phyloP scores from a whole-genome alignment of 2,888 invertebrate genomes.

The Pseudanteris insignis region DNA sequence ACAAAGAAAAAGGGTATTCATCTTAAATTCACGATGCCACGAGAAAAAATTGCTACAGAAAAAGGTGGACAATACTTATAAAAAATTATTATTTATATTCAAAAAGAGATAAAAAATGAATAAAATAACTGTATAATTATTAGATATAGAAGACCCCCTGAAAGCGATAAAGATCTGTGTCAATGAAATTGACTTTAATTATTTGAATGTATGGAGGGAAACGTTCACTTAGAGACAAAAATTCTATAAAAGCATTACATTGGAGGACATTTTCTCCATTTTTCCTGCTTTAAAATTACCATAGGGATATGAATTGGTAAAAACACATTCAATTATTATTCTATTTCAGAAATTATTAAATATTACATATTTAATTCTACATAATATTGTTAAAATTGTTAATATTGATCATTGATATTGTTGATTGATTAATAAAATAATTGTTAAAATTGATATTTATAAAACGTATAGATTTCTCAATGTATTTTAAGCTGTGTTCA shows the following conservation, averaged over 20 bases:
- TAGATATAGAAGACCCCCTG: too few relatives aligned
- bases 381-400: too few relatives aligned
- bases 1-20: conserved; percentile 1
- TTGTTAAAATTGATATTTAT: background rate
- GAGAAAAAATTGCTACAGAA: background rate
- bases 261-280: background rate
- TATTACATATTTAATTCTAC: background rate
- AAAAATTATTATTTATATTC: too few relatives aligned
- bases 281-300: conserved; percentile 11
- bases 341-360: background rate
- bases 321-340: background rate
- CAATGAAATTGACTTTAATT: too few relatives aligned
- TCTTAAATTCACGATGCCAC: background rate
- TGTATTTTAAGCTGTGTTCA: conserved; percentile 1
- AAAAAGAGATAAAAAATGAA: too few relatives aligned
- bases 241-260: conserved; percentile 5
- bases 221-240: too few relatives aligned
- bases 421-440: too few relatives aligned
- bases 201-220: too few relatives aligned
- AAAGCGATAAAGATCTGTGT: too few relatives aligned
- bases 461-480: background rate
- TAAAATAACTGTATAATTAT: too few relatives aligned
- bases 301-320: conserved; percentile 13
- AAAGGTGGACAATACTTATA: background rate
- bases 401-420: too few relatives aligned